Evolutionary conservation across 2,888 invertebrate genomes (phyloP).

Genomic region (Mythimna impura): DNA sequence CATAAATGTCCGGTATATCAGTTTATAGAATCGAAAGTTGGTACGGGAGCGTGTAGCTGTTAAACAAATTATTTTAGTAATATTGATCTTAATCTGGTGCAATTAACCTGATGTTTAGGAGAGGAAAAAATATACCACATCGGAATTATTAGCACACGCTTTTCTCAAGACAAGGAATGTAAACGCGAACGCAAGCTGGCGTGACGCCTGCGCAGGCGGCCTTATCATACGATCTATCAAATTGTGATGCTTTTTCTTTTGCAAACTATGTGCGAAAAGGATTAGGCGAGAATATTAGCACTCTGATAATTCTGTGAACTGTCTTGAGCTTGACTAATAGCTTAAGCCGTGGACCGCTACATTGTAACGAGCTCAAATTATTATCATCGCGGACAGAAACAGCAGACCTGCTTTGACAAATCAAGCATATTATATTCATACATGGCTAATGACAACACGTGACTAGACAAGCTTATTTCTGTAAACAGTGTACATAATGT

Average conservation of each 20-base stretch:
- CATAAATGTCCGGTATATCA: slow-evolving; percentile 50
- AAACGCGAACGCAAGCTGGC: slow-evolving; percentile 71
- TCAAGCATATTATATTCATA: slow-evolving; percentile 30
- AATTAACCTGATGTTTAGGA: slow-evolving; percentile 78
- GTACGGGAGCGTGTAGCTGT: slow-evolving; percentile 62
- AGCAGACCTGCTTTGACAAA: slow-evolving; percentile 27
- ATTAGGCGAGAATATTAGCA: slow-evolving; percentile 69
- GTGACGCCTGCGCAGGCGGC: slow-evolving; percentile 71
- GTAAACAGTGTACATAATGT: slow-evolving; percentile 50
- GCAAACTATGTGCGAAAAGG: slow-evolving; percentile 73
- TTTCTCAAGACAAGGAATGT: slow-evolving; percentile 77
- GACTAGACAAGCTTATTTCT: slow-evolving; percentile 36
- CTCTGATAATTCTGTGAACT: slow-evolving; percentile 66
- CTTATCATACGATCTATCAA: slow-evolving; percentile 79
- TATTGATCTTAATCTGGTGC: slow-evolving; percentile 75
- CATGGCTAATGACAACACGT: slow-evolving; percentile 45
- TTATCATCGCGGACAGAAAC: slow-evolving; percentile 23
- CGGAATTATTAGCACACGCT: slow-evolving; percentile 77
- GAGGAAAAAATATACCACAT: slow-evolving; percentile 75
- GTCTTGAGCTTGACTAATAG: slow-evolving; percentile 53
- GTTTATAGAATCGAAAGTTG: slow-evolving; percentile 53
- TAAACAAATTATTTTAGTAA: slow-evolving; percentile 79
- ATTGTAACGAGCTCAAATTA: slow-evolving; percentile 33
- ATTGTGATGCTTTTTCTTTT: slow-evolving; percentile 77
- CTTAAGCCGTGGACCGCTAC: slow-evolving; percentile 25